Evolutionary conservation across 2,888 invertebrate species (phyloP).

Genomic region (Clusia tigrina): DNA sequence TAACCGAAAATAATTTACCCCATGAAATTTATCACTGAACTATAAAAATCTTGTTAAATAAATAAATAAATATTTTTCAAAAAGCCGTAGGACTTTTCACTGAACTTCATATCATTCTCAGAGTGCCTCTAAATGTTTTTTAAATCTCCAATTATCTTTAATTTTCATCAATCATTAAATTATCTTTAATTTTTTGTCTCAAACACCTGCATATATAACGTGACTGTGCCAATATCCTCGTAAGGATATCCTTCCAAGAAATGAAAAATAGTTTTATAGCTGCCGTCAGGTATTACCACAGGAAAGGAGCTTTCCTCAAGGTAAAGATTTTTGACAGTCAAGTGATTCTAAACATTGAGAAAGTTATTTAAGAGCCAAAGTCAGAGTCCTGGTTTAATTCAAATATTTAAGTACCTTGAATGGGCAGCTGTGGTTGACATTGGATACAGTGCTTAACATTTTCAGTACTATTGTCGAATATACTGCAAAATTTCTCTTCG

Average conservation of each 20-base stretch:
- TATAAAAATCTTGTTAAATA: too few species aligned
- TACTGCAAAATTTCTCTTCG: not conserved
- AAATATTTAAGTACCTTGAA: not conserved
- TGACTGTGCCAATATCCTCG: not conserved
- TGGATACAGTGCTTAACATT: not conserved
- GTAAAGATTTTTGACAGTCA: not conserved
- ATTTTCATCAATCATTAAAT: not conserved
- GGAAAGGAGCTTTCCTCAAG: not conserved
- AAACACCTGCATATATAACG: not conserved
- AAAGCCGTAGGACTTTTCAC: too few species aligned
- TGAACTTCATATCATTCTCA: too few species aligned
- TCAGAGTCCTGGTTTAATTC: not conserved
- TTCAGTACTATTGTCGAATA: not conserved
- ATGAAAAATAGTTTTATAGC: not conserved
- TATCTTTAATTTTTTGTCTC: not conserved
- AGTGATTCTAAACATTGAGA: not conserved
- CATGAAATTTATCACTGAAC: too few species aligned
- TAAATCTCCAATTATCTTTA: too few species aligned
- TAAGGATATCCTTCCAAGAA: slow-evolving; percentile 1
- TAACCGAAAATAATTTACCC: too few species aligned
- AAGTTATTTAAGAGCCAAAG: not conserved
- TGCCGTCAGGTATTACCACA: not conserved
- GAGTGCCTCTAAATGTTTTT: too few species aligned
- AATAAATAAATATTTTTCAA: too few species aligned
- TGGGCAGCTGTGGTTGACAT: slow-evolving; percentile 3